These are phyloP conservation scores for Columba guinea DNA, from an alignment of 2,797 vertebrate genomes.

Conservation along the genomic window DNA sequence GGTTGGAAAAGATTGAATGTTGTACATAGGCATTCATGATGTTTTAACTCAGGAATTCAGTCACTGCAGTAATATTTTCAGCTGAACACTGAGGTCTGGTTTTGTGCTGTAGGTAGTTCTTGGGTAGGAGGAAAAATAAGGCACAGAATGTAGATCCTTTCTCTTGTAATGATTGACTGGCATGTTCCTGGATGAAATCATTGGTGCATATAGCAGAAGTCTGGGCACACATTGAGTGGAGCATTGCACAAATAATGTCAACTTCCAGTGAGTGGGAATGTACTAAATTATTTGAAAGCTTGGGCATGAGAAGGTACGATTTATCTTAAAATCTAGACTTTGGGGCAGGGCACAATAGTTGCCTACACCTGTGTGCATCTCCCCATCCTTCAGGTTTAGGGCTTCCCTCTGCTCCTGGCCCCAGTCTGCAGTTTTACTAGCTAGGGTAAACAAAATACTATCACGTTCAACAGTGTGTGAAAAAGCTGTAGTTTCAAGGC, in stretches of 20 bases:
- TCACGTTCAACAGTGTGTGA: not conserved
- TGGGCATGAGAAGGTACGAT: not conserved
- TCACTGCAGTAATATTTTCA: not conserved
- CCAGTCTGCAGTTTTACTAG: not conserved
- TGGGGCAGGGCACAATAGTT: not conserved
- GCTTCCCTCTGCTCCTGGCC: not conserved
- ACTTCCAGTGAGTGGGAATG: not conserved
- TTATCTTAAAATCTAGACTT: not conserved
- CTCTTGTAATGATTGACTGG: slow-evolving; percentile 18
- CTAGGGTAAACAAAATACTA: not conserved
- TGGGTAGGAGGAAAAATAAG: not conserved
- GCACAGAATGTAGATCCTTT: not conserved
- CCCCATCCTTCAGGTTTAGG: not conserved
- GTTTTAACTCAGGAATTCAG: not conserved
- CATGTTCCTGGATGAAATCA: not conserved
- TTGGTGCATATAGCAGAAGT: not conserved
- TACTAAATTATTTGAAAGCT: not conserved
- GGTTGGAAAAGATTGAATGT: not conserved
- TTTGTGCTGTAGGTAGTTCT: not conserved
- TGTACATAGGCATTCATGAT: not conserved
- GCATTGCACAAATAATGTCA: not conserved
- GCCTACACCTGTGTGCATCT: not conserved
- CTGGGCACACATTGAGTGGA: not conserved
- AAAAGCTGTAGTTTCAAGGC: not conserved
- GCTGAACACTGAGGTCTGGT: not conserved